Conservation (phyloP, 2,113 vertebrate species). For the Toxostoma redivivum region DNA sequence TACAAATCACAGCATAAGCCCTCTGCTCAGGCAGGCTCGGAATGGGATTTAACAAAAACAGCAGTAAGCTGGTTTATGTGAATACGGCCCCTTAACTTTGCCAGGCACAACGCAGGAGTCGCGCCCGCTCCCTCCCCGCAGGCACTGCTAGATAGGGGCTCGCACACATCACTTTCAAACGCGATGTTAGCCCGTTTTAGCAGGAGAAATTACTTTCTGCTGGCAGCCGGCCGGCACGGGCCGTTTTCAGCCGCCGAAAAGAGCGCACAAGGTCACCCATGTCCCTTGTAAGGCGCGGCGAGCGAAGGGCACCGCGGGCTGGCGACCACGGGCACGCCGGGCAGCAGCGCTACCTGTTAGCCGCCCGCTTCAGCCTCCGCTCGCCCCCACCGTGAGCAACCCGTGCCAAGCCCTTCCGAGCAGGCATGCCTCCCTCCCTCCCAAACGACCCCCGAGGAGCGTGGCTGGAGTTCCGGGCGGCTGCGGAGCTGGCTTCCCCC, state of each 20-base stretch:
- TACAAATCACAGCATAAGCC: background rate
- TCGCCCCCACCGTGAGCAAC: fast-evolving
- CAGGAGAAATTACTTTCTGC: background rate
- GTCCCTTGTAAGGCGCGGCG: too few relatives aligned
- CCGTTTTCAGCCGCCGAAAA: background rate
- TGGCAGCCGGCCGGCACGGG: fast-evolving
- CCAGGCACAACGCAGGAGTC: fast-evolving
- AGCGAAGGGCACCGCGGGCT: too few relatives aligned
- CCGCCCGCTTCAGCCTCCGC: fast-evolving
- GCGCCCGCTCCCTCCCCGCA: background rate
- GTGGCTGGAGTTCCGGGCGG: fast-evolving
- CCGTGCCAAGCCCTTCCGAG: fast-evolving
- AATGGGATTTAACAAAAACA: fast-evolving
- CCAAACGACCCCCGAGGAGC: background rate
- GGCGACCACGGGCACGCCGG: too few relatives aligned
- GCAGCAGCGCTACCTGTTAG: fast-evolving
- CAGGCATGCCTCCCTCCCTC: background rate
- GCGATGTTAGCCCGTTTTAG: fast-evolving
- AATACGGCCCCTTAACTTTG: fast-evolving
- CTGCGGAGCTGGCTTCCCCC: fast-evolving
- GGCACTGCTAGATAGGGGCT: fast-evolving
- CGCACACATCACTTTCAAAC: fast-evolving
- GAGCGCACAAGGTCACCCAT: background rate
- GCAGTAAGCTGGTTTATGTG: fast-evolving
- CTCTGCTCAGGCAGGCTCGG: background rate